These are phyloP conservation scores for Cephus spinipes DNA, from an alignment of 2,888 invertebrate species.

Conservation along the genomic window DNA sequence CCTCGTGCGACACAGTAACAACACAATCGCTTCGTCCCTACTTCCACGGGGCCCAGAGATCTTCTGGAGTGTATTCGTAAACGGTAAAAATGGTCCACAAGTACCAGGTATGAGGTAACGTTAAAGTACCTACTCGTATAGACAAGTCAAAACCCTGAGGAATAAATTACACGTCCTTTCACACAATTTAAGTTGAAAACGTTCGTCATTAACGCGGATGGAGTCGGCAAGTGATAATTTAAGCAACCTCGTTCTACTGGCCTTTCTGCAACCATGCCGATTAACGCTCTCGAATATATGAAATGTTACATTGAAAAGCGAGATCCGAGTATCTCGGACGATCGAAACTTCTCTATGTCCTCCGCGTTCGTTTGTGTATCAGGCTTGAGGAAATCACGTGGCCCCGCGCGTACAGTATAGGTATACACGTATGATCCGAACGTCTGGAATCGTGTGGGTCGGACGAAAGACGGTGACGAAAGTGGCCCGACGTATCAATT, in stretches of 20 bases:
- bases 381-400: not conserved
- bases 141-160: not conserved
- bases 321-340: not conserved
- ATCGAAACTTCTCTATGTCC: not conserved
- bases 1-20: not conserved
- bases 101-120: not conserved
- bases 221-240: conserved; percentile 17
- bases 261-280: conserved; percentile 14
- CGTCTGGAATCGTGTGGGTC: not conserved
- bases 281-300: conserved; percentile 10
- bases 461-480: not conserved
- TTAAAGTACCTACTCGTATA: not conserved
- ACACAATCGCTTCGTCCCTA: not conserved
- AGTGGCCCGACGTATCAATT: not conserved
- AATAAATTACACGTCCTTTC: conserved; percentile 3
- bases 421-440: not conserved
- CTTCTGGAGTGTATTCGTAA: not conserved
- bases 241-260: conserved; percentile 26
- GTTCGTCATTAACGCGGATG: not conserved
- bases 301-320: conserved; percentile 2
- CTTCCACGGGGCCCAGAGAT: not conserved
- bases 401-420: not conserved
- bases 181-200: not conserved
- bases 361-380: not conserved
- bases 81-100: not conserved